Conservation (phyloP, 2,797 vertebrate species). For the Notolabrus celidotus region DNA sequence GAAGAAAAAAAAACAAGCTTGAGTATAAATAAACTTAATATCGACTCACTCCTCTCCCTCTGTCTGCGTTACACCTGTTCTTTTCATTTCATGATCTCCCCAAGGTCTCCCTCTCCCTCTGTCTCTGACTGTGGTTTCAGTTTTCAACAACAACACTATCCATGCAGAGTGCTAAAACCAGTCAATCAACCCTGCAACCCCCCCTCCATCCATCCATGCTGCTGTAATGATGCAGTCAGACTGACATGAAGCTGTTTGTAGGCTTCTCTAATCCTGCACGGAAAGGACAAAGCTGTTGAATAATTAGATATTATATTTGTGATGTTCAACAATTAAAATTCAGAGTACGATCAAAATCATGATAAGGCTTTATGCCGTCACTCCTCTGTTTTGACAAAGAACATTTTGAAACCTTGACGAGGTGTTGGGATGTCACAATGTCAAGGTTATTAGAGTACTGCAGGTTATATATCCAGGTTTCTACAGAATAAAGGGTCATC, state of each 20-base stretch:
- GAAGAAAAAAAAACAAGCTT: conserved; percentile 58
- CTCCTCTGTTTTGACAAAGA: not conserved
- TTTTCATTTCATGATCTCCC: conserved; percentile 71
- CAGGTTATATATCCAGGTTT: too few species aligned
- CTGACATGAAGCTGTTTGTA: conserved; percentile 24
- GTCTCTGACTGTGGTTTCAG: conserved; percentile 70
- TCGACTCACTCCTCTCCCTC: conserved; percentile 57
- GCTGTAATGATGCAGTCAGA: conserved; percentile 43
- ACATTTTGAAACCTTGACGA: too few species aligned
- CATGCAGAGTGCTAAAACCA: conserved; percentile 68
- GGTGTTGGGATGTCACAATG: not conserved
- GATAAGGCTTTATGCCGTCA: not conserved
- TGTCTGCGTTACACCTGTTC: conserved; percentile 73
- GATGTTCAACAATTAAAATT: not conserved
- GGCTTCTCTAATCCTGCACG: conserved; percentile 5
- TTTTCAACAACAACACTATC: conserved; percentile 77
- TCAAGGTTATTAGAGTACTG: not conserved
- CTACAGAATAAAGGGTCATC: not conserved
- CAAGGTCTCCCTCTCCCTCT: conserved; percentile 75
- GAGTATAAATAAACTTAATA: conserved; percentile 81
- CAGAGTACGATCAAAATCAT: not conserved
- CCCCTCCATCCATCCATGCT: conserved; percentile 12
- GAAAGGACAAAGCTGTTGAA: not conserved
- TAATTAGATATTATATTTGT: not conserved
- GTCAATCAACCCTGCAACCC: conserved; percentile 49